Percentiles rank a stretch among this genome's conserved stretches.
Conservation (phyloP, 2,113 vertebrate genomes). For the Cheirogaleus medius region DNA sequence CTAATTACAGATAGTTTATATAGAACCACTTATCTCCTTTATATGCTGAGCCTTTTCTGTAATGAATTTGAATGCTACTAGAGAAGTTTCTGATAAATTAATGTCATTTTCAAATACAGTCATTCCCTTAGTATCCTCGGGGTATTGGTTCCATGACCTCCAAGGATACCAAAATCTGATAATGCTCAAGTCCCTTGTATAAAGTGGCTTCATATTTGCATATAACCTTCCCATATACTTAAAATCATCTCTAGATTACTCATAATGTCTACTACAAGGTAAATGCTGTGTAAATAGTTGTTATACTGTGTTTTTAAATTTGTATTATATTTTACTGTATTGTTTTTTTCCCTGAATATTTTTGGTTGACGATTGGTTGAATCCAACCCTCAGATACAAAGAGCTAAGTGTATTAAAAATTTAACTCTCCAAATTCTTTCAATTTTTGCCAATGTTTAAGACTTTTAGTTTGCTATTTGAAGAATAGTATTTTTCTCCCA, state of each 20-base stretch:
- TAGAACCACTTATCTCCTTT: not conserved
- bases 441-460: not conserved
- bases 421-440: not conserved
- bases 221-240: not conserved
- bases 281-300: not conserved
- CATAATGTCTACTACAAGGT: not conserved
- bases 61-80: conserved; percentile 1
- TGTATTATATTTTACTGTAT: not conserved
- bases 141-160: not conserved
- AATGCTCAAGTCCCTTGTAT: not conserved
- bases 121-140: not conserved
- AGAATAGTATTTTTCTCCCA: not conserved
- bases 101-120: not conserved
- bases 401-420: not conserved
- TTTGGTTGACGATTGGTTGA: not conserved
- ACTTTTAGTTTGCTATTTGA: conserved; percentile 17
- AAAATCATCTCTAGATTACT: not conserved
- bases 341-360: not conserved
- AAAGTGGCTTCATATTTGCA: not conserved
- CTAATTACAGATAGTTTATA: not conserved
- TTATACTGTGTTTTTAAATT: not conserved
- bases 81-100: not conserved
- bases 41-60: not conserved
- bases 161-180: not conserved
- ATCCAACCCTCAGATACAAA: not conserved